Base-by-base conservation (phyloP, 2,888 invertebrate genomes). In the Meta bourneti region DNA sequence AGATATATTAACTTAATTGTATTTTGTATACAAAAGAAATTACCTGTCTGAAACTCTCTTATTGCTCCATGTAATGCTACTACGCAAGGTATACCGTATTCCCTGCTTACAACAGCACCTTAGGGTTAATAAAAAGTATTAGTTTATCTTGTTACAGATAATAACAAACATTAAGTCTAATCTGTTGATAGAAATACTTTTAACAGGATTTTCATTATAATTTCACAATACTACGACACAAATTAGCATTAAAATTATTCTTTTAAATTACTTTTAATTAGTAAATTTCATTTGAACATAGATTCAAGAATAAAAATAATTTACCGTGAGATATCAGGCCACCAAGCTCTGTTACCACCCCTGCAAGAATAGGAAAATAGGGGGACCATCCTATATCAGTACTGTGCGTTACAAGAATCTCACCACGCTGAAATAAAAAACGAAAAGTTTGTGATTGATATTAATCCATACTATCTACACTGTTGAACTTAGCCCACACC, bases 321-420 rank as follows among this genome's bases (percentile, higher is more conserved):
- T 72, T 95, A 97, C 97, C 98, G 94, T 97, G 97, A 70, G 97
- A 97, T 93, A 97, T 96, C 6, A 98, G 95, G 52, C 97, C 97
- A 0, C 98, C 97, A 0, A 97, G 95, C 95, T 98, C 98, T 0
- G 97, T 98, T 9, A 97, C 97, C 77, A 98, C 96, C 9, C 97
- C 98, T 0, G 96, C 95, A 20, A 98, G 94, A 80, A 97, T 96
- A 0, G 97, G 97, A 95, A 98, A 98, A 95, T 97, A 97, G 0
- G 97, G 97, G 5, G 97, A 97, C 98, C 98, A 98, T 1, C 97
- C 97, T 93, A 98, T 97, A 94, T 98, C 97, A 0, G 97, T 97
- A 75, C 96, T 96, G 93, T 96, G 96, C 0, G 97, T 97, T 93
- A 98, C 96, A 93, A 98, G 95, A 93, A 98, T 96, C 94, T 98